Evolutionary conservation across 2,888 invertebrate species (phyloP), one percentile per base, ranked within the genome.

Genomic region (Chironomus riparius): DNA sequence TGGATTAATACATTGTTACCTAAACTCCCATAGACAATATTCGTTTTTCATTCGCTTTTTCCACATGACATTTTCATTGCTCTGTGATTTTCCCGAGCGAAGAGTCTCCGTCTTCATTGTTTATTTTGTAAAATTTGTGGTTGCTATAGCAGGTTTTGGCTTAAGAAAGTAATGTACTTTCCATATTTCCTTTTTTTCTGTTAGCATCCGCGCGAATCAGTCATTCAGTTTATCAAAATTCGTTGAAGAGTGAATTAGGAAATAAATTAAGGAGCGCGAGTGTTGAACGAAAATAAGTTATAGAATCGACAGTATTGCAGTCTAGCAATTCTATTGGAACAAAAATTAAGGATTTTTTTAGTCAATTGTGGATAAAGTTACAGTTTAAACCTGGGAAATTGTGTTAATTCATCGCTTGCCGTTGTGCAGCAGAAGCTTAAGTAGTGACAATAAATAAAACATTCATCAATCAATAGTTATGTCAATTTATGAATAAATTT

Each of bases 361-460:
- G 24, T 28, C 2, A 38, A 38, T 10, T 38, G 18, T 62, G 18
- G 28, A 28, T 2, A 38, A 38, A 18, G n/a, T n/a, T 18, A 6
- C n/a, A 6, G 28, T 76, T 77, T 80, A 83, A 87, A 86, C 82
- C 88, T 88, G 88, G 88, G 88, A 83, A 88, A 87, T 85, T 88
- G 88, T 82, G 86, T 88, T 84, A 87, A 88, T 84, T 86, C 56
- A 22, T 74, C 87, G 83, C 83, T 85, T 78, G 84, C 86, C 80
- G 83, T 83, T 79, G 86, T 83, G 81, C 84, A 84, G 80, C 84
- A 84, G 80, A 83, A 83, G 79, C 80, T 84, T 78, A 74, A 47
- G 74, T 74, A 47, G 47, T 38, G 15, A 38, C 1, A n/a, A 47
- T 73, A 24, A 47, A 61, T 73, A 65, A 73, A 71, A 65, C 21